Evolutionary conservation across 2,888 invertebrate genomes (phyloP).

Genomic region (Limnephilus lunatus): DNA sequence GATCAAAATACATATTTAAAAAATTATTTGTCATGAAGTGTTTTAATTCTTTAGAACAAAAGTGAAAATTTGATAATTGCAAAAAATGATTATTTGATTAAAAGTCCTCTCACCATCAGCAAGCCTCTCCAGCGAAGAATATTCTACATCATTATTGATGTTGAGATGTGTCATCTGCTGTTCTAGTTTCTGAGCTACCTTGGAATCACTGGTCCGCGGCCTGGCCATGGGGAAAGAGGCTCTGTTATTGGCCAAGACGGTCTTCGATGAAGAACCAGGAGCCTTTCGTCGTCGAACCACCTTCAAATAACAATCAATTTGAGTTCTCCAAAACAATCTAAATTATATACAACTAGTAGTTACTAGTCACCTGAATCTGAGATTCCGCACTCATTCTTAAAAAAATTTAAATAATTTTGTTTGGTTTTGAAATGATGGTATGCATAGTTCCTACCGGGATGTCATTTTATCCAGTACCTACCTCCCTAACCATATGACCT

Average conservation of each 20-base stretch:
- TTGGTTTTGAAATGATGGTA: too few relatives aligned
- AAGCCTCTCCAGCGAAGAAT: conserved; percentile 79
- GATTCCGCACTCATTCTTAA: neutral
- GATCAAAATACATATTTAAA: neutral
- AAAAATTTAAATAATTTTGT: neutral
- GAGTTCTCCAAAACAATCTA: neutral
- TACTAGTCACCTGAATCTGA: neutral
- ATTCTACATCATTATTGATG: conserved; percentile 74
- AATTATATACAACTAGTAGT: neutral
- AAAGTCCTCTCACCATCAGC: conserved; percentile 71
- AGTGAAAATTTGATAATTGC: too few relatives aligned
- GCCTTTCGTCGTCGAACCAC: conserved; percentile 80
- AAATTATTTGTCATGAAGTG: neutral
- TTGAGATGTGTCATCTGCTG: conserved; percentile 73
- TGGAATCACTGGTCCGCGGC: conserved; percentile 75
- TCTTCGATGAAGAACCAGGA: conserved; percentile 71
- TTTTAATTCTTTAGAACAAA: too few relatives aligned
- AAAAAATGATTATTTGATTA: neutral
- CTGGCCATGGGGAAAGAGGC: conserved; percentile 83
- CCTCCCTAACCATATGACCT: too few relatives aligned
- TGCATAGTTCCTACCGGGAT: too few relatives aligned
- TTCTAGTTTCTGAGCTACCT: conserved; percentile 74
- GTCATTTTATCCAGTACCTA: too few relatives aligned
- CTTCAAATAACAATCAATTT: conserved; percentile 68
- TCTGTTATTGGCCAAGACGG: conserved; percentile 75